These are phyloP conservation scores for Callinectes sapidus DNA, from an alignment of 2,888 invertebrate species.

Conservation along the genomic window DNA sequence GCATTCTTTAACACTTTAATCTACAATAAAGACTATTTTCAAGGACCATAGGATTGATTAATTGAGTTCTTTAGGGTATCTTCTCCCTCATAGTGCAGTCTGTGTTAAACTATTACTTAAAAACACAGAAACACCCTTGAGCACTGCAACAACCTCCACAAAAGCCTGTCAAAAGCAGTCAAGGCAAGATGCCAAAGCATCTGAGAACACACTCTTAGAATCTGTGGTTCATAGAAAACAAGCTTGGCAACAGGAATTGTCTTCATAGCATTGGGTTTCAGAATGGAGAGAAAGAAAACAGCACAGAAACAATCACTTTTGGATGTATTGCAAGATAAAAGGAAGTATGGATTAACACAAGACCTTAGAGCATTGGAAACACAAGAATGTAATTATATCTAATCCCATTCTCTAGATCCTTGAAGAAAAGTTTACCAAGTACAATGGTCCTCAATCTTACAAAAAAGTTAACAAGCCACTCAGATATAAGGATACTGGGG, in stretches of 20 bases:
- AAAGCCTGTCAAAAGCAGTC: neutral
- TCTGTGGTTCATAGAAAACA: neutral
- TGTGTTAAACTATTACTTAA: no score
- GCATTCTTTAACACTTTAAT: no score
- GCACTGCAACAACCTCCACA: no score
- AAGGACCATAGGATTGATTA: no score
- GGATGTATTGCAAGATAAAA: constrained; percentile 5
- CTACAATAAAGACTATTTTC: no score
- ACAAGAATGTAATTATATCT: neutral
- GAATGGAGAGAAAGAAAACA: constrained; percentile 1
- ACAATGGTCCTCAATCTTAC: constrained; percentile 54
- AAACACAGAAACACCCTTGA: no score
- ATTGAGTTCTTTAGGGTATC: no score
- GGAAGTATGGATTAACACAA: neutral
- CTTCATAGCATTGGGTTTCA: constrained; percentile 18
- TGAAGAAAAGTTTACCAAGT: constrained; percentile 53
- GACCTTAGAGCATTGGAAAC: neutral
- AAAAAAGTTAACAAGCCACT: constrained; percentile 45
- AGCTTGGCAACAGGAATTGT: constrained; percentile 10
- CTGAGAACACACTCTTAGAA: neutral
- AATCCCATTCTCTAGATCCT: constrained; percentile 37
- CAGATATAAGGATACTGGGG: constrained; percentile 49
- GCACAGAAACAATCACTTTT: constrained; percentile 9
- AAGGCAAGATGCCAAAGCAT: no score
- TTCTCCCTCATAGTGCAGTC: no score